Conservation (phyloP, 2,888 invertebrate species). For the Chironomus tentans region DNA sequence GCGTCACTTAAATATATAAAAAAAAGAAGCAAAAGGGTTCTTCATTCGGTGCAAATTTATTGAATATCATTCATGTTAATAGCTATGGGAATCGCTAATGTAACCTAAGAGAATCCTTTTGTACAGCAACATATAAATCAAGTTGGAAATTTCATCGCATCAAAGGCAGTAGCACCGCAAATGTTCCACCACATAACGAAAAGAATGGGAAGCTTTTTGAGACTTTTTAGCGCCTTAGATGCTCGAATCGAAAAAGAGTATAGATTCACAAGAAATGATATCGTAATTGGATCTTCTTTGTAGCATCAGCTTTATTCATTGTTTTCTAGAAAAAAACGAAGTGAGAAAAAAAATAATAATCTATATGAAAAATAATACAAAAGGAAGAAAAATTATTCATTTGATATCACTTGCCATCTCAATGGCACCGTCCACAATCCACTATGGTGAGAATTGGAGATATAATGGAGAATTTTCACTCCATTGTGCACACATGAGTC, state of each 20-base stretch:
- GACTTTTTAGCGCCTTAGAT: constrained; percentile 20
- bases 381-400: neutral
- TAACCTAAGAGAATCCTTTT: neutral
- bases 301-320: neutral
- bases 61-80: constrained; percentile 26
- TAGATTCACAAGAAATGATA: constrained; percentile 5
- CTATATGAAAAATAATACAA: neutral
- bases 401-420: neutral
- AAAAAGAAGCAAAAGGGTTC: neutral
- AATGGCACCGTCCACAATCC: no score
- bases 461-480: no score
- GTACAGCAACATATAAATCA: constrained; percentile 11
- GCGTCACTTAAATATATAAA: constrained; percentile 15
- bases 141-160: neutral
- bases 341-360: neutral
- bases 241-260: neutral
- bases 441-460: no score
- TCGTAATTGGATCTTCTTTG: constrained; percentile 16
- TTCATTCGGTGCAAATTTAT: constrained; percentile 4
- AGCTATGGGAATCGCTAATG: constrained; percentile 14
- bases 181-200: neutral
- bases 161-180: neutral
- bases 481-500: no score
- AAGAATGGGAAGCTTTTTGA: neutral
- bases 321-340: neutral